Evolutionary conservation across 2,797 vertebrate genomes (phyloP).

Genomic region (Labeo calbasu): DNA sequence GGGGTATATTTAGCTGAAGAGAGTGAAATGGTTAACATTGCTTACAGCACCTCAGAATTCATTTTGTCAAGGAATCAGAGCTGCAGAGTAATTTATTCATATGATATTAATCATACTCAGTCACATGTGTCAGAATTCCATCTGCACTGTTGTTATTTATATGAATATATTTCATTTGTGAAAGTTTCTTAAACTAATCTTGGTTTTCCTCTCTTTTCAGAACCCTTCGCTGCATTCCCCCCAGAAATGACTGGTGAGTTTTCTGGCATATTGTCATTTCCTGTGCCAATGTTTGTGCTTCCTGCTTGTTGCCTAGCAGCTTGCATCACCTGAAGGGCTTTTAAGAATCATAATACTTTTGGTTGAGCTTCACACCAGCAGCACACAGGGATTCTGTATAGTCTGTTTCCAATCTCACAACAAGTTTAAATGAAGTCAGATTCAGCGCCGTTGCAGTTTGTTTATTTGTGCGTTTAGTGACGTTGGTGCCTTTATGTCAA

Average conservation of each 20-base stretch:
- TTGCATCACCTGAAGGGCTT: constrained; percentile 63
- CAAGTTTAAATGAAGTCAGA: constrained; percentile 21
- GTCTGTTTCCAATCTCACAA: constrained; percentile 12
- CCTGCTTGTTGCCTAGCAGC: constrained; percentile 74
- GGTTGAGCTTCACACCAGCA: constrained; percentile 45
- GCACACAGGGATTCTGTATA: neutral
- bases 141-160: constrained; percentile 30
- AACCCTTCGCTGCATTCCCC: constrained; percentile 91
- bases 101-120: constrained; percentile 18
- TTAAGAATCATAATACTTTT: constrained; percentile 46
- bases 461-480: constrained; percentile 28
- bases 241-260: constrained; percentile 87
- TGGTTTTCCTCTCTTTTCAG: constrained; percentile 71
- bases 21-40: neutral
- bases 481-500: constrained; percentile 23
- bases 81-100: neutral
- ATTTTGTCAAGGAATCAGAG: constrained; percentile 7
- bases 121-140: constrained; percentile 4
- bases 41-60: neutral
- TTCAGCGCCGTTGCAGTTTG: constrained; percentile 14
- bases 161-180: neutral
- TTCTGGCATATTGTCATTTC: constrained; percentile 64
- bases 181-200: constrained; percentile 18
- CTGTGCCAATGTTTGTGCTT: constrained; percentile 74
- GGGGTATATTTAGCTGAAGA: neutral